Conservation (phyloP, 2,797 vertebrate genomes). For the Notolepis coatsorum region DNA sequence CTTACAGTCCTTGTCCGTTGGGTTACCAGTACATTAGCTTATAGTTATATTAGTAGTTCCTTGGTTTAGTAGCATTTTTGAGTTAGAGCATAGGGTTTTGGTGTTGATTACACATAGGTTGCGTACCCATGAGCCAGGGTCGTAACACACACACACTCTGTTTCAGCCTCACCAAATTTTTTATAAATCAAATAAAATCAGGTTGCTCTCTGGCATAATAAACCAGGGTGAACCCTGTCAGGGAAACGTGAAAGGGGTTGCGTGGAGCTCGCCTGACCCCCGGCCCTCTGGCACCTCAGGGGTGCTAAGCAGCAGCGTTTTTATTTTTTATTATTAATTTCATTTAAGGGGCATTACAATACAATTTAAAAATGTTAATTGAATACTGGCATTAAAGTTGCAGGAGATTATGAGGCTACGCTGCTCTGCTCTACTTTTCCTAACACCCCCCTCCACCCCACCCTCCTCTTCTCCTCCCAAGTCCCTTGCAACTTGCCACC, state of each 20-base stretch:
- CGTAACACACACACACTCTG: too few species aligned
- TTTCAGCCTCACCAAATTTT: slow-evolving; percentile 36
- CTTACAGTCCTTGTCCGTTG: too few species aligned
- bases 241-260: slow-evolving; percentile 38
- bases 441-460: too few species aligned
- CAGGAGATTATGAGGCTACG: slow-evolving; percentile 59
- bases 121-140: too few species aligned
- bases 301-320: slow-evolving; percentile 52
- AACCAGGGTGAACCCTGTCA: slow-evolving; percentile 29
- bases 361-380: not conserved
- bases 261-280: slow-evolving; percentile 14
- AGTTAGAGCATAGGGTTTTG: too few species aligned
- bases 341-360: not conserved
- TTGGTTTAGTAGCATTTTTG: too few species aligned
- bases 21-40: too few species aligned
- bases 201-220: slow-evolving; percentile 50
- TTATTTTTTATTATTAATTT: slow-evolving; percentile 41
- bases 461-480: too few species aligned
- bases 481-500: slow-evolving; percentile 42
- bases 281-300: slow-evolving; percentile 44
- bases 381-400: slow-evolving; percentile 70
- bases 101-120: too few species aligned
- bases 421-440: slow-evolving; percentile 40
- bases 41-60: too few species aligned
- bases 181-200: slow-evolving; percentile 25